Base-by-base conservation (phyloP, 2,888 invertebrate genomes). In the Nemoura dubitans region DNA sequence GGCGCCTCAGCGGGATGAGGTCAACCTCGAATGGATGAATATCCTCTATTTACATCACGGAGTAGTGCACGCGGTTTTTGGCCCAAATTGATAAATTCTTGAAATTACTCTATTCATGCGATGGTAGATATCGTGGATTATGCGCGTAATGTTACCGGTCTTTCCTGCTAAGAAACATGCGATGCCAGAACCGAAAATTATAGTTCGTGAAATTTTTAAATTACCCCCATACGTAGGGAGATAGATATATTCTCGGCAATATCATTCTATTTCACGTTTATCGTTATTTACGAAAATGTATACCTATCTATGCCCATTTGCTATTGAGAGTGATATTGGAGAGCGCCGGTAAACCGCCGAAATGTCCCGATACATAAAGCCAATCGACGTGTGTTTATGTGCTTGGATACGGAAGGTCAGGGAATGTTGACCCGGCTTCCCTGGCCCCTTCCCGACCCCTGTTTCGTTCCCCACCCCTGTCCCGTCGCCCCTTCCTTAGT, bases 81-180 rank as follows among this genome's bases (percentile, higher is more conserved):
- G 21, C 16, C 59, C n/a, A 14, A 59, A 59, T 59, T 59, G 59
- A 59, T 21, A 59, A 21, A 59, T 59, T 59, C 59, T 59, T 59
- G 59, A 59, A 59, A 59, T 59, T 59, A 59, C 59, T 59, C 59
- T 59, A 59, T 59, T 59, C 59, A 59, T 59, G 59, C 59, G 14
- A 59, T 21, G 59, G 59, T 36, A 36, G 59, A 21, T 59, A 59
- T 59, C 59, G 59, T 59, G 59, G 21, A 59, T 59, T 59, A 59
- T 59, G 21, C 59, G 59, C 59, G 59, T 21, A 21, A 21, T 21
- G 59, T 21, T 59, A 7, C 16, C 1, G 59, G 59, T 10, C 21
- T 21, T 59, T 59, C 59, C 59, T 21, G 21, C 59, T 14, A 14
- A 59, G 59, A 21, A 59, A 59, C 59, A 59, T 59, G 59, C 59